Conservation (phyloP, 2,888 invertebrate genomes). For the Meteorus cinctellus region DNA sequence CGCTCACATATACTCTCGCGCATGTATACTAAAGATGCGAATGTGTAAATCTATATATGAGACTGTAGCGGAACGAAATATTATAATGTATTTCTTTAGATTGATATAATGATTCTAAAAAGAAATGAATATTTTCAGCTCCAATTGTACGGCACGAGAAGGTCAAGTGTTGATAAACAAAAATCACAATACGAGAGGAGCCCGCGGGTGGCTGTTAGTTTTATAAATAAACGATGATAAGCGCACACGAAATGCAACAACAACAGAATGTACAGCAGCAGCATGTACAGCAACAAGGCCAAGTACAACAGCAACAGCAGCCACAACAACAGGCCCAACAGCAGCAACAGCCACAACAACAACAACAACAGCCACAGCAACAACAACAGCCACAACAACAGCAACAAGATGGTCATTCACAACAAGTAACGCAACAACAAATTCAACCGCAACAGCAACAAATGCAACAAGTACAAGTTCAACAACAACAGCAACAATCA, state of each 20-base stretch:
- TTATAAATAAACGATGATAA: slow-evolving; percentile 68
- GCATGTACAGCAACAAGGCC: slow-evolving; percentile 62
- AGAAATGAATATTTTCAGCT: not conserved
- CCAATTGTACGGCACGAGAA: not conserved
- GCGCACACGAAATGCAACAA: slow-evolving; percentile 62
- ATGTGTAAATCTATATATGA: not conserved
- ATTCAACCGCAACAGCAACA: slow-evolving; percentile 65
- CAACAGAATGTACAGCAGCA: slow-evolving; percentile 54
- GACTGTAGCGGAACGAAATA: too few species aligned
- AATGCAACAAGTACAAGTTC: slow-evolving; percentile 53
- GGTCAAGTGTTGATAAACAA: not conserved
- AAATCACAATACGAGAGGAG: not conserved
- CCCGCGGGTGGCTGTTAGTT: not conserved
- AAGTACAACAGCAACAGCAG: slow-evolving; percentile 56
- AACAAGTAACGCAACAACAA: slow-evolving; percentile 58
- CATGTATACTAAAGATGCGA: too few species aligned
- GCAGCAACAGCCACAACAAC: slow-evolving; percentile 64
- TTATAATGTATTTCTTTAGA: not conserved
- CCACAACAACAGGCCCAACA: slow-evolving; percentile 57
- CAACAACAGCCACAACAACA: slow-evolving; percentile 58
- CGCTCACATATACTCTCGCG: too few species aligned
- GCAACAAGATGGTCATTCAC: slow-evolving; percentile 58
- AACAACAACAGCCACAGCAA: slow-evolving; percentile 67
- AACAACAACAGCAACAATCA: slow-evolving; percentile 52
- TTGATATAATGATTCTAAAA: not conserved